These are phyloP conservation scores for Alosa alosa DNA, from an alignment of 2,113 vertebrate species.

Conservation along the genomic window DNA sequence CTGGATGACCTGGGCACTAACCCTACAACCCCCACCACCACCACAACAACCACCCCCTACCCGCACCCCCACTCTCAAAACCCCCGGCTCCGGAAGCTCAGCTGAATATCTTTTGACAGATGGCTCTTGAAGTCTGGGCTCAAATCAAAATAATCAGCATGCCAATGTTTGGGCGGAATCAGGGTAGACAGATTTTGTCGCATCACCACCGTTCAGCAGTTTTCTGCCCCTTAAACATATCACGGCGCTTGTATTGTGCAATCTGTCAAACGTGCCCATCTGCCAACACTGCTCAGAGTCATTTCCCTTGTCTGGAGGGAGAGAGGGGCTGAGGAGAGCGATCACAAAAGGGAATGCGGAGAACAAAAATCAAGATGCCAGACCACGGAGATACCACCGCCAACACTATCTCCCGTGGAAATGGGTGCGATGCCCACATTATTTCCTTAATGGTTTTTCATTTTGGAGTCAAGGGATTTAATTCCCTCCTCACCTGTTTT, in stretches of 20 bases:
- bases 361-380: constrained; percentile 17
- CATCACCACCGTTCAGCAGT: constrained; percentile 39
- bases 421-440: constrained; percentile 39
- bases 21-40: background rate
- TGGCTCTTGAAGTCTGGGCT: constrained; percentile 43
- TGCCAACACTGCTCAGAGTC: constrained; percentile 41
- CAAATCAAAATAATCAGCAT: constrained; percentile 55
- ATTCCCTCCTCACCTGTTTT: constrained; percentile 38
- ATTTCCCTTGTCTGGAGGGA: constrained; percentile 30
- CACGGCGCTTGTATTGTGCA: constrained; percentile 18
- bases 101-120: constrained; percentile 34
- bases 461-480: constrained; percentile 46
- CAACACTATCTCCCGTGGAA: constrained; percentile 22
- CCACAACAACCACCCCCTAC: background rate
- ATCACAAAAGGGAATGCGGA: constrained; percentile 11
- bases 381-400: constrained; percentile 6
- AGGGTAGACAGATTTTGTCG: constrained; percentile 46
- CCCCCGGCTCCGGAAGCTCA: background rate
- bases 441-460: constrained; percentile 50
- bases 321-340: background rate
- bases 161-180: constrained; percentile 36
- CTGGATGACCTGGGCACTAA: constrained; percentile 23
- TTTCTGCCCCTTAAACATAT: constrained; percentile 45
- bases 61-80: background rate
- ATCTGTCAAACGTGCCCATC: constrained; percentile 42